Base-by-base conservation (phyloP, 2,888 invertebrate species). In the Ganaspis brasiliensis region DNA sequence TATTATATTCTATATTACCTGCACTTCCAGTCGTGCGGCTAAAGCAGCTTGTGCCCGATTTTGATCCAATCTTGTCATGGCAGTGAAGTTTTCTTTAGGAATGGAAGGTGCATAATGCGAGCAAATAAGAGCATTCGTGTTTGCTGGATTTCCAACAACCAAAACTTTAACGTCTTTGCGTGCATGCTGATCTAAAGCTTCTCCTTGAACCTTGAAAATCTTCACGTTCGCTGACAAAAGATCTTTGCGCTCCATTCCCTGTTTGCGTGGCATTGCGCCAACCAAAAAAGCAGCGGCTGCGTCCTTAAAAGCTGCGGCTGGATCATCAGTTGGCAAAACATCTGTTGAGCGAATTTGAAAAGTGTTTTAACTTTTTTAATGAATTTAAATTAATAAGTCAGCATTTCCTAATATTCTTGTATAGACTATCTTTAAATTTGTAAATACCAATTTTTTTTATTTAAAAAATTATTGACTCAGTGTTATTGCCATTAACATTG, bases 221-320 rank as follows among this genome's bases (percentile, higher is more conserved):
- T 97, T 98, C 5, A 99, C 99, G 92, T 99, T 99, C 45, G 99
- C 99, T 16, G 98, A 96, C 3, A 99, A 94, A 52, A 99, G 94
- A 91, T 99, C 99, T 92, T 99, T 99, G 75, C 99, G 95, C 92
- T 99, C 99, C 99, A 99, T 99, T 73, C 99, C 99, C 91, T 97
- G 95, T 89, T 96, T 97, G 74, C 99, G 95, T 0, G 99, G 99
- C 99, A 99, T 99, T 37, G 99, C 96, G 40, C 99, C 99, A 59
- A 99, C 98, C 78, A 99, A 93, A 91, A 99, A 98, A 52, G 98
- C 99, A 72, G 98, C 98, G 83, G 98, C 97, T 67, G 98, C 97
- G 92, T 98, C 97, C 90, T 97, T 97, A 92, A 99, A 99, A n/a
- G 98, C 99, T 77, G 94, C 96, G 79, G 95, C 95, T 71, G 97